These are phyloP conservation scores for Polietes domitor DNA, from an alignment of 2,888 invertebrate genomes.

Conservation along the genomic window DNA sequence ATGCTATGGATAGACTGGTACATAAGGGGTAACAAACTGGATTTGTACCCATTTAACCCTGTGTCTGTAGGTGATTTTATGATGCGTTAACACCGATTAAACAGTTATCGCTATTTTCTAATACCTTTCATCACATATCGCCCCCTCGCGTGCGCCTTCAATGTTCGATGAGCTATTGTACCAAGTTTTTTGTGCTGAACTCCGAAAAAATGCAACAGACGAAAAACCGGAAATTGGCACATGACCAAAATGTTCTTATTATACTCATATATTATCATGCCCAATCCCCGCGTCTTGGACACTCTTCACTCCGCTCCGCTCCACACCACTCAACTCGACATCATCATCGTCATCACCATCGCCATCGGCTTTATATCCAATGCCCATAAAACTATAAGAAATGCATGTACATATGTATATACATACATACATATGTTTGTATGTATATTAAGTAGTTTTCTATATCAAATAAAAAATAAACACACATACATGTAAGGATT, in stretches of 20 bases:
- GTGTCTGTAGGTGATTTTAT: not conserved
- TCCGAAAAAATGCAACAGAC: conserved; percentile 63
- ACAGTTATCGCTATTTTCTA: not conserved
- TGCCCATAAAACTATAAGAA: conserved; percentile 56
- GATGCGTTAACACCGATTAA: not conserved
- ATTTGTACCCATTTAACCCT: too few relatives aligned
- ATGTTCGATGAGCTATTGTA: conserved; percentile 1
- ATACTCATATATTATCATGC: conserved; percentile 37
- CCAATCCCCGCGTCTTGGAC: not conserved
- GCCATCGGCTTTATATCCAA: not conserved
- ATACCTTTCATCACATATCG: conserved; percentile 10
- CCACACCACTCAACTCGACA: not conserved
- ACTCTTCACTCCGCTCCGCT: not conserved
- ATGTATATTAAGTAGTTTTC: conserved; percentile 27
- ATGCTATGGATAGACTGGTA: too few relatives aligned
- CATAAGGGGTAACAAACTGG: too few relatives aligned
- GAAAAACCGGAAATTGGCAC: conserved; percentile 65
- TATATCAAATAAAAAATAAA: conserved; percentile 12
- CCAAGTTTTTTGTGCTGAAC: conserved; percentile 35
- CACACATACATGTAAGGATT: not conserved
- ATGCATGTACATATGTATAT: not conserved
- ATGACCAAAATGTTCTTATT: conserved; percentile 60
- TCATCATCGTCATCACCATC: not conserved
- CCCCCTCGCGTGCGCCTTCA: not conserved
- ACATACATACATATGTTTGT: too few relatives aligned